A percentile compares a stretch with the other conserved stretches of the same genome.
phyloP scores from a whole-genome alignment of 2,797 vertebrate species.

The Pitangus sulphuratus region DNA sequence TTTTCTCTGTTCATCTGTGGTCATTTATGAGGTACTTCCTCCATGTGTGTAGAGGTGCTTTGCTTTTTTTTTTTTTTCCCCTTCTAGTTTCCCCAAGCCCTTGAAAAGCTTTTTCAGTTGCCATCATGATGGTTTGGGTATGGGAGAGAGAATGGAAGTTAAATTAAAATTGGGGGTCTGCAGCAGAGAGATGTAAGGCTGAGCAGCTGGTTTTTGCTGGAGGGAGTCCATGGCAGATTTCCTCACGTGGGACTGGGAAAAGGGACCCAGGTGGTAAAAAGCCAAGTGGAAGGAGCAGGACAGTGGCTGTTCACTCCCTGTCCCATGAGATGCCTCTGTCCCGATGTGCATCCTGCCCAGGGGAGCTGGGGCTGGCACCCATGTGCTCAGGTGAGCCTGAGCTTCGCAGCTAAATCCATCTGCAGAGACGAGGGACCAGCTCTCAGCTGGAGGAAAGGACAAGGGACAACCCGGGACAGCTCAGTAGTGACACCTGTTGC shows the following conservation, averaged over 20 bases:
- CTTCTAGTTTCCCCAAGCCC: rapidly evolving
- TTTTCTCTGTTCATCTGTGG: neutral
- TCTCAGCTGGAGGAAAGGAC: neutral
- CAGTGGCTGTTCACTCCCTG: neutral
- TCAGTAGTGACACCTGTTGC: neutral
- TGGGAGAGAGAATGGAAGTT: neutral
- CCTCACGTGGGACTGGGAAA: rapidly evolving
- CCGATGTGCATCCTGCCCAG: rapidly evolving
- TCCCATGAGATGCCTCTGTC: rapidly evolving
- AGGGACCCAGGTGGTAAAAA: neutral
- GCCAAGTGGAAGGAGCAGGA: neutral
- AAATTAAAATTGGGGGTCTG: neutral
- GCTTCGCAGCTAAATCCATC: neutral
- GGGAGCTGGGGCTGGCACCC: neutral
- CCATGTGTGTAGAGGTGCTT: neutral
- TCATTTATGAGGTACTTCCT: neutral
- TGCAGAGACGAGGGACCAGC: neutral
- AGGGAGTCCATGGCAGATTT: neutral
- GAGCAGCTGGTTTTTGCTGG: neutral
- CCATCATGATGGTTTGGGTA: neutral
- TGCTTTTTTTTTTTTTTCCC: rapidly evolving
- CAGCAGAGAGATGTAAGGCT: neutral
- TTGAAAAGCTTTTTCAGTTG: neutral
- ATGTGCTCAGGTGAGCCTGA: neutral
- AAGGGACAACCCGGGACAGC: neutral